Conservation (phyloP, 2,797 vertebrate species). For the Pseudochromis fuscus region DNA sequence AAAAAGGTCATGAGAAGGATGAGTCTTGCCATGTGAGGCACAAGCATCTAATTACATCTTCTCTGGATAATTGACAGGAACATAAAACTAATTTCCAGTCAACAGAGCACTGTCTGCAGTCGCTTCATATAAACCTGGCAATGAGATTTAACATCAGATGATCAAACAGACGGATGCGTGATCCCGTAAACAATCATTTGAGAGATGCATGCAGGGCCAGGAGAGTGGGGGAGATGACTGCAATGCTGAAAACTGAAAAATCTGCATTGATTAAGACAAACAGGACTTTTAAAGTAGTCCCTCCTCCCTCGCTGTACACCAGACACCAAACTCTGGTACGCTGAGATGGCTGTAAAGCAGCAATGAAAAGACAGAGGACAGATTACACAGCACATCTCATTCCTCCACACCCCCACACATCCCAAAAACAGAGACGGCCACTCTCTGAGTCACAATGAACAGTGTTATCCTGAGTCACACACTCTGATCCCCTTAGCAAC, state of each 20-base stretch:
- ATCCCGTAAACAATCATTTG: constrained; percentile 12
- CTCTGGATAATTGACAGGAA: constrained; percentile 21
- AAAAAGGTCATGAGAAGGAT: background rate
- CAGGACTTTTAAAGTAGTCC: background rate
- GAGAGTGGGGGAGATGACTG: background rate
- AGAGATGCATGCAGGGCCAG: background rate
- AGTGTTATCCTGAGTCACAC: constrained; percentile 64
- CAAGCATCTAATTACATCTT: constrained; percentile 31
- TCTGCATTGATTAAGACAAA: constrained; percentile 1
- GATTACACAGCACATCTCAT: constrained; percentile 56
- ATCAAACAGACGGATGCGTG: constrained; percentile 10
- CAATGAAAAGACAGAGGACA: constrained; percentile 3
- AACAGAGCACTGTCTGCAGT: constrained; percentile 19
- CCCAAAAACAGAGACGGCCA: constrained; percentile 64
- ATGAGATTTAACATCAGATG: constrained; percentile 25
- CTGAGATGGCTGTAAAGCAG: constrained; percentile 16
- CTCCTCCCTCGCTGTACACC: background rate
- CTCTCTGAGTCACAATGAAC: constrained; percentile 59
- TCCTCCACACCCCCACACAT: constrained; percentile 52
- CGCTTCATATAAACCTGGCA: constrained; percentile 10
- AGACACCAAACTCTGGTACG: constrained; percentile 1
- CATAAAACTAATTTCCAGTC: constrained; percentile 37
- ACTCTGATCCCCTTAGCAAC: constrained; percentile 58
- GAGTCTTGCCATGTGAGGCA: constrained; percentile 7
- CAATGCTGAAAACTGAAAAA: constrained; percentile 4